Evolutionary conservation across 2,113 vertebrate species (phyloP), one percentile per base, ranked within the genome.

Genomic region (Anguilla japonica): DNA sequence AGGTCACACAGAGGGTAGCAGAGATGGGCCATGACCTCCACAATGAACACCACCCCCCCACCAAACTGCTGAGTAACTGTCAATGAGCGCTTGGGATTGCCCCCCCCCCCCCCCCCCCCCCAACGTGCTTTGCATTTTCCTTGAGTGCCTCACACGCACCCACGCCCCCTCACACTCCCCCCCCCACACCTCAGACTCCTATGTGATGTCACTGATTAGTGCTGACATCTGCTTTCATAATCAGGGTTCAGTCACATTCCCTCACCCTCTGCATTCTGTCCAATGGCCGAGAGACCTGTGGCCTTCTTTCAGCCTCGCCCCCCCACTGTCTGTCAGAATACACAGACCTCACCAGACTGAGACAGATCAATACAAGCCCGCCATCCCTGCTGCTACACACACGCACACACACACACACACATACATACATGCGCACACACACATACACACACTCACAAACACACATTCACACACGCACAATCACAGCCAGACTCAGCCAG

Each of bases 191-290:
- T 56, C n/a, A 56, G 34, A 87, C 81, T 83, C 20, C 81, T 13
- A 60, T 56, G 71, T 85, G 67, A 81, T 85, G 85, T 83, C 79
- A 81, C 84, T 93, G 88, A 81, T 85, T 93, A 88, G 87, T 88
- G 90, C 16, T 63, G 43, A 87, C 88, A 90, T 91, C 92, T 94
- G 92, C 85, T 84, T 56, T 87, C 81, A 57, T 71, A 14, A 1
- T 43, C 43, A 8, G 14, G 85, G 78, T 85, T 57, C 40, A 89
- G 88, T 63, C 43, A 46, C 8, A 46, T 46, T 0, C 43, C 4
- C 8, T 8, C 4, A 46, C 43, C 43, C 43, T 8, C 43, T 46
- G 43, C 4, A 46, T 46, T 46, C 43, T 46, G 43, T 46, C 43
- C 43, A 46, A 46, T 46, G 8, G 4, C 43, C 4, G 43, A 46